Base-by-base conservation (phyloP, 2,797 vertebrate genomes). In the Danio choprae region DNA sequence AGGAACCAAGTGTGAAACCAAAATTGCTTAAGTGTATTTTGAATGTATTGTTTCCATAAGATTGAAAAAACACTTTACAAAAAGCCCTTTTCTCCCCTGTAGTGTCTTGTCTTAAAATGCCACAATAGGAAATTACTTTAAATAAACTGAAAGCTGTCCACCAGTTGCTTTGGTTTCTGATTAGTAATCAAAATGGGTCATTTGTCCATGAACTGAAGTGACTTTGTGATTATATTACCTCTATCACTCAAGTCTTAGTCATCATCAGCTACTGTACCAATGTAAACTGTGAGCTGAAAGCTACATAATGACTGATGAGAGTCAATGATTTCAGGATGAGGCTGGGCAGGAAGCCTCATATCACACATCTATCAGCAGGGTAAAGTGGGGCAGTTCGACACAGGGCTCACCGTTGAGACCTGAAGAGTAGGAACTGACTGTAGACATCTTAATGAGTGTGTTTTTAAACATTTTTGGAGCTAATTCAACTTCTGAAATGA, bases 241-340 rank as follows among this genome's bases (percentile, higher is more conserved):
- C 22, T 60, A 64, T 68, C 4, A 60, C 48, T 46, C 48, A 63
- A 75, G 67, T n/a, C 18, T 44, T 69, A 44, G 18, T 29, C 29
- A 29, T 82, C 55, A 77, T 77, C 64, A 81, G 69, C 76, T 65
- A 64, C 41, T 63, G 56, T 53, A 80, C 40, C 76, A 60, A 73
- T 65, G 65, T 53, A 68, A 69, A 71, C 55, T 46, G 43, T 62
- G 74, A 16, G n/a, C 18, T 22, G 70, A 40, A 59, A 38, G 43
- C 67, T 41, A 18, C 59, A 60, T 64, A 67, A 74, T 64, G 62
- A 51, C 36, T 67, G 65, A 64, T 40, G 9, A 81, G 74, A 81
- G 71, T 46, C 50, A 6, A 10, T 36, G 43, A 62, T 65, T 76
- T 59, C 15, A 46, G 10, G 11, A 71, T 68, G 48, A 44, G 70